phyloP scores from a whole-genome alignment of 1,140 invertebrate species.

The Dinothrombium tinctorium region DNA sequence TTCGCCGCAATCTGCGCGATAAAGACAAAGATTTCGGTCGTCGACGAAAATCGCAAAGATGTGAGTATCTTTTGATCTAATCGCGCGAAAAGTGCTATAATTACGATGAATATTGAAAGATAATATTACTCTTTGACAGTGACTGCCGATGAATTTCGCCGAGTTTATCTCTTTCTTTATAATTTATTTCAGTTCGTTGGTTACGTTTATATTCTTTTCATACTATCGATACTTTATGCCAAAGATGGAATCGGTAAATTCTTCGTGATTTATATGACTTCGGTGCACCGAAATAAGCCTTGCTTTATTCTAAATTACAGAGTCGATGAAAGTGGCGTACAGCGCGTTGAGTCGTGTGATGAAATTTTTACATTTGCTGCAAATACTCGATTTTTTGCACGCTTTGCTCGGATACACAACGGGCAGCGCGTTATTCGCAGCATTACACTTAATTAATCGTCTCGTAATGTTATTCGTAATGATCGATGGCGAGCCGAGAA shows the following conservation, averaged over 20 bases:
- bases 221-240: slow-evolving; percentile 45
- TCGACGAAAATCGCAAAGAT: too few relatives aligned
- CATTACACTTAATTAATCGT: slow-evolving; percentile 39
- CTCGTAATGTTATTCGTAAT: slow-evolving; percentile 54
- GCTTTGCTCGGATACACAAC: slow-evolving; percentile 65
- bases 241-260: slow-evolving; percentile 39
- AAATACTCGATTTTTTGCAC: slow-evolving; percentile 68
- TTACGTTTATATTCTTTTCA: slow-evolving; percentile 46
- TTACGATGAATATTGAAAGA: too few relatives aligned
- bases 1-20: too few relatives aligned
- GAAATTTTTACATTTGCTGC: slow-evolving; percentile 54
- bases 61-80: too few relatives aligned
- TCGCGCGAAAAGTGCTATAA: too few relatives aligned
- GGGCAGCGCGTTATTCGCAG: slow-evolving; percentile 31
- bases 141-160: slow-evolving; percentile 36
- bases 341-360: slow-evolving; percentile 47
- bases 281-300: neutral
- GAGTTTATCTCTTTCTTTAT: slow-evolving; percentile 65
- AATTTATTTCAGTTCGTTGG: slow-evolving; percentile 76
- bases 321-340: slow-evolving; percentile 45
- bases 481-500: slow-evolving; percentile 53
- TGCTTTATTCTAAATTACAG: slow-evolving; percentile 20
- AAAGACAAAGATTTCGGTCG: too few relatives aligned
- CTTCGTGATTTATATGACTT: neutral
- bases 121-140: neutral